Conservation (phyloP, 2,888 invertebrate species). For the Scaptomyza caliginosa region DNA sequence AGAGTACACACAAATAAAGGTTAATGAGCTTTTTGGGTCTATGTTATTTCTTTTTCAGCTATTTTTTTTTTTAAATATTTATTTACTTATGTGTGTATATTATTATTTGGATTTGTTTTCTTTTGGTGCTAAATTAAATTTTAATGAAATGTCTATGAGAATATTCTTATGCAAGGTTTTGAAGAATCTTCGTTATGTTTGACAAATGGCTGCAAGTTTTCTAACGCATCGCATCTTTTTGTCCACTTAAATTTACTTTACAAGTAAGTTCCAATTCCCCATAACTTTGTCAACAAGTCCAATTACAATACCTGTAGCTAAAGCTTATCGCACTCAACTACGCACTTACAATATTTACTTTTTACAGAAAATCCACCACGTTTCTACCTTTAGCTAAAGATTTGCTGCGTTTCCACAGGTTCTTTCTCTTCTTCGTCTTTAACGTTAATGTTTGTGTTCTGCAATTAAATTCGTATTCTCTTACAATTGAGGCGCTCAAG, state of each 20-base stretch:
- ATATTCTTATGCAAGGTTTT: neutral
- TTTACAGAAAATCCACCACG: constrained; percentile 15
- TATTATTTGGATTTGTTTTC: neutral
- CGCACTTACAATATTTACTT: constrained; percentile 44
- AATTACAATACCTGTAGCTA: constrained; percentile 18
- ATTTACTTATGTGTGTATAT: neutral
- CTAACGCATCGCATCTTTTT: neutral
- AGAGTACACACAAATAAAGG: constrained; percentile 66
- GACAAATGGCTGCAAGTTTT: neutral
- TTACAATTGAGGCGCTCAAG: constrained; percentile 76
- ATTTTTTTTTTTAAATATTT: constrained; percentile 14
- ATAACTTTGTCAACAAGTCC: constrained; percentile 8
- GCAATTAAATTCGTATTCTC: constrained; percentile 79
- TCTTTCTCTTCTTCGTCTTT: constrained; percentile 6
- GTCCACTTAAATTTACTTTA: constrained; percentile 1
- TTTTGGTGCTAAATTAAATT: neutral
- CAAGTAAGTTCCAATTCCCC: neutral
- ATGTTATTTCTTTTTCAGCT: constrained; percentile 12
- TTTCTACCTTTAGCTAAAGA: constrained; percentile 1
- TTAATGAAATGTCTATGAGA: constrained; percentile 36
- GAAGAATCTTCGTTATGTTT: too few species aligned
- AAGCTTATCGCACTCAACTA: constrained; percentile 16
- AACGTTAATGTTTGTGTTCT: constrained; percentile 62
- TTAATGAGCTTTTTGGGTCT: constrained; percentile 66
- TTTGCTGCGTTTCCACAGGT: neutral